A percentile compares a stretch with the other conserved stretches of the same genome.
Evolutionary conservation across 2,113 vertebrate species (phyloP).

Genomic region (Salvelinus sp.): DNA sequence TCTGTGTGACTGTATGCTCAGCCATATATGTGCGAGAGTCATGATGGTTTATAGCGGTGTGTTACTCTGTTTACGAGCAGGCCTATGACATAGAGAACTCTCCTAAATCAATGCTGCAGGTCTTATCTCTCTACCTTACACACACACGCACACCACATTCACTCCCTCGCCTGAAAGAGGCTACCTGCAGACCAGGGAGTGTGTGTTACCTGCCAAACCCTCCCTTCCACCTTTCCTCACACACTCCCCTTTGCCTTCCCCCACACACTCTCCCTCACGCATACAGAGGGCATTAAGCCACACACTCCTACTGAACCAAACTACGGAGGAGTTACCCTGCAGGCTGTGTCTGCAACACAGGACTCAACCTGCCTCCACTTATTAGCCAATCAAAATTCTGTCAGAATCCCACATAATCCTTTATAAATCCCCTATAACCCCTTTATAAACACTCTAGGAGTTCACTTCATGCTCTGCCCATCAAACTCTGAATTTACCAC

Average conservation of each 20-base stretch:
- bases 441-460: constrained; percentile 59
- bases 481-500: constrained; percentile 52
- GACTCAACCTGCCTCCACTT: constrained; percentile 54
- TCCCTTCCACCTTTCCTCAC: not conserved
- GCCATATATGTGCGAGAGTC: no score
- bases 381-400: constrained; percentile 56
- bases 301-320: not conserved
- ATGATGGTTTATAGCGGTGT: constrained; percentile 13
- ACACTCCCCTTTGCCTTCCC: not conserved
- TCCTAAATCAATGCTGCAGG: constrained; percentile 21
- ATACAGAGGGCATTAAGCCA: not conserved
- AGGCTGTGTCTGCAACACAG: constrained; percentile 17
- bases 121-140: not conserved
- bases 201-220: constrained; percentile 11
- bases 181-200: not conserved
- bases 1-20: no score
- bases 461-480: constrained; percentile 59
- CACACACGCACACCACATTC: not conserved
- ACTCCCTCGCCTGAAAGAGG: not conserved
- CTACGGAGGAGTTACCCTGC: not conserved
- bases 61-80: constrained; percentile 30
- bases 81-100: no score
- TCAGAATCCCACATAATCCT: constrained; percentile 55
- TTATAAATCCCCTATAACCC: constrained; percentile 39
- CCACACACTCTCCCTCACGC: not conserved